A percentile compares a stretch with the other conserved stretches of the same genome.
phyloP scores from a whole-genome alignment of 2,113 vertebrate genomes.

The Calonectris borealis region DNA sequence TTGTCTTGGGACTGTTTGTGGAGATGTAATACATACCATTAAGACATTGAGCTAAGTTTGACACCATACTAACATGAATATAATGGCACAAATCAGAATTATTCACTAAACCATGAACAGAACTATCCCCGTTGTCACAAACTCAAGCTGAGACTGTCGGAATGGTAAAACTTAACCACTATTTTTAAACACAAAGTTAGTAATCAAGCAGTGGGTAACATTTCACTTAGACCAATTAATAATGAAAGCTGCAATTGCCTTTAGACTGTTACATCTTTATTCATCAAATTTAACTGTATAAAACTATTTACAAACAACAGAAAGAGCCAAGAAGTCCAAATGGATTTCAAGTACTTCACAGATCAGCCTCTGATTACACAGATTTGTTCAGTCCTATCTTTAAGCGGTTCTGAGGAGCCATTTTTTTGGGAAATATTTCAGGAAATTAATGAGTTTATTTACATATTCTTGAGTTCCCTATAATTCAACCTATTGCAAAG shows the following conservation, averaged over 20 bases:
- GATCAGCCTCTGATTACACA: neutral
- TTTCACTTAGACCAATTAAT: neutral
- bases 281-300: neutral
- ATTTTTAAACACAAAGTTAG: neutral
- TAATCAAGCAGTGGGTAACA: neutral
- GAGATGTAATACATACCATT: neutral
- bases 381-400: neutral
- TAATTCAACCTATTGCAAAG: neutral
- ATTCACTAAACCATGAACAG: neutral
- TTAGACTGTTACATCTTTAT: neutral
- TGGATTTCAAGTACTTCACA: neutral
- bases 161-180: neutral
- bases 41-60: neutral
- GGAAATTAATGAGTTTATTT: neutral
- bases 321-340: neutral
- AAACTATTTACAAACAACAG: neutral
- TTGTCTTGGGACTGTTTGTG: neutral
- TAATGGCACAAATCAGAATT: neutral
- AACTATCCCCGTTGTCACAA: neutral
- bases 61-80: neutral
- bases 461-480: neutral
- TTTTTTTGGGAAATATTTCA: neutral
- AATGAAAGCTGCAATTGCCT: neutral
- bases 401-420: neutral
- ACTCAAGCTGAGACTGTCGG: neutral